These are phyloP conservation scores for Drosophila virilis DNA, from an alignment of 1,140 invertebrate genomes.

Conservation along the genomic window DNA sequence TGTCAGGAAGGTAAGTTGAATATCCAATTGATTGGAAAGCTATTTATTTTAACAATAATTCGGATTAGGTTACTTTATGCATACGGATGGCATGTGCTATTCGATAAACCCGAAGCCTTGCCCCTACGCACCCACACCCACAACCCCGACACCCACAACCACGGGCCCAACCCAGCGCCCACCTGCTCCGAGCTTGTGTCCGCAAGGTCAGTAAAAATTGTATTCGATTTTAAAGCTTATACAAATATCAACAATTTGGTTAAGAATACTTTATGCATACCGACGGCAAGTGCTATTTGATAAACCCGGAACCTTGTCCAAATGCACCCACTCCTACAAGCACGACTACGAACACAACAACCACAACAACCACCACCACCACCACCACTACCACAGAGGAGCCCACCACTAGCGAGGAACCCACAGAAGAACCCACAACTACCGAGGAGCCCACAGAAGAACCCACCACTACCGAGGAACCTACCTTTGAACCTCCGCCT, in stretches of 20 bases:
- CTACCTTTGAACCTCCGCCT: background rate
- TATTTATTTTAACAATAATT: background rate
- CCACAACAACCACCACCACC: too few relatives aligned
- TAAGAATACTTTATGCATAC: conserved; percentile 30
- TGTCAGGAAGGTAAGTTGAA: conserved; percentile 52
- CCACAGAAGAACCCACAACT: conserved; percentile 7
- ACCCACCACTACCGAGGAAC: conserved; percentile 18
- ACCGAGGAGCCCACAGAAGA: background rate
- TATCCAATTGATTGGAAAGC: background rate
- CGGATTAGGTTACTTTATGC: conserved; percentile 26
- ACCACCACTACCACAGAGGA: conserved; percentile 34
- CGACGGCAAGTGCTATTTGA: conserved; percentile 42
- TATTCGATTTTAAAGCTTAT: background rate
- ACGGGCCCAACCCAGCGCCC: too few relatives aligned
- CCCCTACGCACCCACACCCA: conserved; percentile 24
- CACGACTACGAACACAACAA: conserved; percentile 4
- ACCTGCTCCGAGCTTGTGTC: conserved; percentile 13
- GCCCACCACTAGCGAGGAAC: conserved; percentile 15
- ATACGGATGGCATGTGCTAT: conserved; percentile 48
- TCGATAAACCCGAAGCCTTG: conserved; percentile 37
- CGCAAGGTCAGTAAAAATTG: conserved; percentile 45
- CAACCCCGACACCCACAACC: too few relatives aligned
- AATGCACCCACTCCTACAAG: conserved; percentile 17
- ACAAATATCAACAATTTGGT: background rate
- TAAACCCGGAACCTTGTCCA: background rate